phyloP scores from a whole-genome alignment of 2,113 vertebrate species.

The Peromyscus polionotus region DNA sequence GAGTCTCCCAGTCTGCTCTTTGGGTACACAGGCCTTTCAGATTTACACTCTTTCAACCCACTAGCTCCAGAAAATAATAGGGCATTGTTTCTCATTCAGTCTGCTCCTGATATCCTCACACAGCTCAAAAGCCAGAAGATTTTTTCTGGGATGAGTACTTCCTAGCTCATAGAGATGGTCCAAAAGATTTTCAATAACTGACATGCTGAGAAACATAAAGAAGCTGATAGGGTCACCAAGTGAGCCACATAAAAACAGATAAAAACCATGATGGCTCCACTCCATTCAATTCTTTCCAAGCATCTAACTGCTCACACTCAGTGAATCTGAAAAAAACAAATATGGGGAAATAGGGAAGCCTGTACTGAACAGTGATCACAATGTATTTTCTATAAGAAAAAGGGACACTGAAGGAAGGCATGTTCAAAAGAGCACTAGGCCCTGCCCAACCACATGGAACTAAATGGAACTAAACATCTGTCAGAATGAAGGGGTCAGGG shows the following conservation, averaged over 20 bases:
- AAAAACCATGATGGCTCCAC: neutral
- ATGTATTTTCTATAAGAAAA: neutral
- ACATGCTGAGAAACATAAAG: neutral
- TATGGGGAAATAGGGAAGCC: neutral
- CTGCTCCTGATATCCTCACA: neutral
- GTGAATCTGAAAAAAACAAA: neutral
- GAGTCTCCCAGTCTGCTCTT: neutral
- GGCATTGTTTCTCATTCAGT: neutral
- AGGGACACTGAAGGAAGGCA: neutral
- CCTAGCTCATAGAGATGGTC: neutral
- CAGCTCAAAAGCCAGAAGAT: neutral
- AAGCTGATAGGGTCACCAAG: neutral
- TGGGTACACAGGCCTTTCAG: neutral
- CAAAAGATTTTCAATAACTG: neutral
- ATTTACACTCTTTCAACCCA: neutral
- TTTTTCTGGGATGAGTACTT: neutral
- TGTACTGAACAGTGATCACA: neutral
- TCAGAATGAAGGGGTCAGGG: neutral
- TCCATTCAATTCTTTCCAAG: neutral
- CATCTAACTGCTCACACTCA: neutral
- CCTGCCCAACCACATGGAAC: neutral
- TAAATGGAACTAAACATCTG: neutral
- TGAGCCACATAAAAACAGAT: neutral
- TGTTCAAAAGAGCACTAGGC: neutral
- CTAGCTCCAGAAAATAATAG: neutral